Evolutionary conservation across 1,140 invertebrate genomes (phyloP).

Genomic region (Chymomyza costata): DNA sequence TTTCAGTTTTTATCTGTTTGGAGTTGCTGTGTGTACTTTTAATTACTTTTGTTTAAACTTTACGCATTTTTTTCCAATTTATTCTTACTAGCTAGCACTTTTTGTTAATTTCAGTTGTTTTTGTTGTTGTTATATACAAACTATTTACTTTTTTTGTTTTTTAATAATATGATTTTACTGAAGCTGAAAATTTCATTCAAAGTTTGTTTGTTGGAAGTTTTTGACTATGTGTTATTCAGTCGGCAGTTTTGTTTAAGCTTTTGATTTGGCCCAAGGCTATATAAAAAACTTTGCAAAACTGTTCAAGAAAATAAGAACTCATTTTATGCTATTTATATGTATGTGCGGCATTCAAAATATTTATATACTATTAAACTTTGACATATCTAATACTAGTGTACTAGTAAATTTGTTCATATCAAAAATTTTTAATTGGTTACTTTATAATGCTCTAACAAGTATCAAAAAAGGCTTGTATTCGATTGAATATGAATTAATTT

Average conservation of each 20-base stretch:
- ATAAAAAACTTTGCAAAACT: no score
- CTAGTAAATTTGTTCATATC: constrained; percentile 21
- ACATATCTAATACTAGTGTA: constrained; percentile 41
- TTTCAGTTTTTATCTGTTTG: constrained; percentile 23
- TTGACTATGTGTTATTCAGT: constrained; percentile 41
- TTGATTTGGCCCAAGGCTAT: neutral
- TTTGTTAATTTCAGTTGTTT: constrained; percentile 1
- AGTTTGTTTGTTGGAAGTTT: no score
- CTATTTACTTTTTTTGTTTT: constrained; percentile 27
- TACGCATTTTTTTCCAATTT: constrained; percentile 20
- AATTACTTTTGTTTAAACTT: constrained; percentile 31
- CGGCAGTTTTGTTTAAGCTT: constrained; percentile 43
- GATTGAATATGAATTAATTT: no score
- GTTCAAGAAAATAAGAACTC: constrained; percentile 14
- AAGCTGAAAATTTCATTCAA: no score
- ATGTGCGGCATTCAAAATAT: constrained; percentile 38
- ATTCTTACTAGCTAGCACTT: constrained; percentile 22
- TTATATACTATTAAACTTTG: constrained; percentile 52
- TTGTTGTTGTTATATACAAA: constrained; percentile 43
- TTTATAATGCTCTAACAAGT: no score
- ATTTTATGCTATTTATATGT: no score
- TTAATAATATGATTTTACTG: no score
- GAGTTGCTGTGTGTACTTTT: constrained; percentile 19
- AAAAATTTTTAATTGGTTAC: no score
- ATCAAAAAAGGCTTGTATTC: no score